These are phyloP conservation scores for Heterotilapia buettikoferi DNA, from an alignment of 2,113 vertebrate species.

Conservation along the genomic window DNA sequence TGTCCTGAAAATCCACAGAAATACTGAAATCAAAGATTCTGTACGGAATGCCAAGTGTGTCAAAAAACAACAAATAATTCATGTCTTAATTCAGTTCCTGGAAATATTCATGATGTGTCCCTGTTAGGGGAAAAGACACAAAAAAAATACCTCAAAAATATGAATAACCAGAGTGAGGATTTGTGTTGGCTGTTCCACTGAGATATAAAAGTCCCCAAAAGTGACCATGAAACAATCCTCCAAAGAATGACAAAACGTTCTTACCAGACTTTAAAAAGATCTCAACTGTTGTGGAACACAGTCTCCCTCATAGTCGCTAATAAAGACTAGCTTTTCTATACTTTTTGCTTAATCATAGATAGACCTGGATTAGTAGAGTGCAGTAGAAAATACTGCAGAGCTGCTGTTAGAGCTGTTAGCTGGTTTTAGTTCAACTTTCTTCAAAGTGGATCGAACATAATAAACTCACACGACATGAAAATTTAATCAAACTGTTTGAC, in stretches of 20 bases:
- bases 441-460: background rate
- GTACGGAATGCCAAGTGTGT: background rate
- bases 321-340: background rate
- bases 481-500: background rate
- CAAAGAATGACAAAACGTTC: background rate
- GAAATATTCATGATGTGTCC: background rate
- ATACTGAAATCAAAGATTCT: rapidly evolving
- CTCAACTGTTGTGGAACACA: background rate
- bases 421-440: background rate
- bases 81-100: background rate
- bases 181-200: background rate
- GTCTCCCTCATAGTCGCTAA: background rate
- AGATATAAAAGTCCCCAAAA: background rate
- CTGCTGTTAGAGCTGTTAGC: background rate
- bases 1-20: background rate
- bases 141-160: background rate
- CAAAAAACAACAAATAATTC: background rate
- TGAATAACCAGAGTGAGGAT: background rate
- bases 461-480: background rate
- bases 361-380: background rate
- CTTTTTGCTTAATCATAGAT: background rate
- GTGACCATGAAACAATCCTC: background rate
- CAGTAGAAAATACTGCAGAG: background rate
- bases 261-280: background rate
- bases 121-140: background rate